These are phyloP conservation scores for Halcyon smyrnensis DNA, from an alignment of 2,797 vertebrate genomes.

Conservation along the genomic window DNA sequence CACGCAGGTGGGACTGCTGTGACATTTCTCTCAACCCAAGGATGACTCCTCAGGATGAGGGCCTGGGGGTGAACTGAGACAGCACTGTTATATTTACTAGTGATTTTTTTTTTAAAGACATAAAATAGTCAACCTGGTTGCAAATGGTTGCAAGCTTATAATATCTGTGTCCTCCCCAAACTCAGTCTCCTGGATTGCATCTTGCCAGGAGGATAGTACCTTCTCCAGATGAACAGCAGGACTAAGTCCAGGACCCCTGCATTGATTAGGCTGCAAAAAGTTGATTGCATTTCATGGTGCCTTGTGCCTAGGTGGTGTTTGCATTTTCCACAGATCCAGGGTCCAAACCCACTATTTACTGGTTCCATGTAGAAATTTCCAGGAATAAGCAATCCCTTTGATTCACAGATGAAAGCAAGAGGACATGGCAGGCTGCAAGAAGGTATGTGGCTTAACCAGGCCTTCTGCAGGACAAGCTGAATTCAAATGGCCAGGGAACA, in stretches of 20 bases:
- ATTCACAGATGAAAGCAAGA: neutral
- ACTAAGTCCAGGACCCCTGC: rapidly evolving
- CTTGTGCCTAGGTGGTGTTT: neutral
- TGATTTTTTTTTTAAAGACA: neutral
- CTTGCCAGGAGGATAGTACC: neutral
- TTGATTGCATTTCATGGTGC: neutral
- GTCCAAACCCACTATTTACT: rapidly evolving
- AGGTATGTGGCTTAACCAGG: neutral
- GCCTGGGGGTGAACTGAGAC: neutral
- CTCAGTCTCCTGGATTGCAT: neutral
- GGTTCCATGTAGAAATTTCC: neutral
- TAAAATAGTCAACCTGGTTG: neutral
- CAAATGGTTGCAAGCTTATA: neutral
- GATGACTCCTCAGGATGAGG: neutral
- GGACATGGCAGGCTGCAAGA: neutral
- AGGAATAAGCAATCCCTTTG: neutral
- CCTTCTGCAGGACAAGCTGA: neutral
- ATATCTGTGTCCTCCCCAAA: neutral
- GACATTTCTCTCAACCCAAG: neutral
- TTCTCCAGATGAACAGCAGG: neutral
- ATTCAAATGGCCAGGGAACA: neutral
- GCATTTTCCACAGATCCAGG: neutral
- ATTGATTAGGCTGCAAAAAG: neutral
- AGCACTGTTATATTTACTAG: neutral
- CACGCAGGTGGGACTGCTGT: neutral